Base-by-base conservation (phyloP, 2,888 invertebrate genomes). In the Cantharis nigra region DNA sequence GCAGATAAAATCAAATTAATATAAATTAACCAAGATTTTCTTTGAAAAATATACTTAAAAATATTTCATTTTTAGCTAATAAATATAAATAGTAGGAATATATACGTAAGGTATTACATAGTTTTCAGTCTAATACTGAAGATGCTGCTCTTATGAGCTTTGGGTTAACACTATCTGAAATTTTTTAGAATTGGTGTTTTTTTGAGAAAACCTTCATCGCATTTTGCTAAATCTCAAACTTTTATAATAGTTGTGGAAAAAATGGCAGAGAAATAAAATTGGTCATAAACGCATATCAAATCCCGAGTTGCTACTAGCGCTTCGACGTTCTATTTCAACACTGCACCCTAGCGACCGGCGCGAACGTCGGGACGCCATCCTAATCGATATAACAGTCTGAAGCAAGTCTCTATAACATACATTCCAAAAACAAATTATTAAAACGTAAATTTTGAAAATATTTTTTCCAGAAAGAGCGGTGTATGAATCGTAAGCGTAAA, bases 351-450 rank as follows among this genome's bases (percentile, higher is more conserved):
- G 84, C 84, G 85, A 83, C 84, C 85, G 82, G 82, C 82, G 82
- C 84, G 81, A 80, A 81, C 84, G 84, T 84, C 85, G 82, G 85
- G 84, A 83, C 85, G 84, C 82, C 81, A 79, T 81, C 80, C 85
- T 84, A 85, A 86, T 86, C 86, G 86, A 86, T 86, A 86, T 85
- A 84, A 85, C 85, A 86, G 86, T 86, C 86, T 86, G 86, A 85
- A 85, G 85, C 85, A 83, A 84, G 84, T 85, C 85, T 84, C 83
- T 84, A 84, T 83, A 83, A 84, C 84, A 82, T 75, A 81, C 81
- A 82, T 81, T 80, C 75, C 75, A 78, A 75, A 72, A 78, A 64
- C 78, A 76, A 78, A 75, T 78, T 75, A 78, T 78, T 76, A 78
- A 71, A 75, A 71, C 76, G 76, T 74, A 75, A 69, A 70, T 76